phyloP scores from a whole-genome alignment of 2,888 invertebrate genomes.

The Pterobdella sp. region DNA sequence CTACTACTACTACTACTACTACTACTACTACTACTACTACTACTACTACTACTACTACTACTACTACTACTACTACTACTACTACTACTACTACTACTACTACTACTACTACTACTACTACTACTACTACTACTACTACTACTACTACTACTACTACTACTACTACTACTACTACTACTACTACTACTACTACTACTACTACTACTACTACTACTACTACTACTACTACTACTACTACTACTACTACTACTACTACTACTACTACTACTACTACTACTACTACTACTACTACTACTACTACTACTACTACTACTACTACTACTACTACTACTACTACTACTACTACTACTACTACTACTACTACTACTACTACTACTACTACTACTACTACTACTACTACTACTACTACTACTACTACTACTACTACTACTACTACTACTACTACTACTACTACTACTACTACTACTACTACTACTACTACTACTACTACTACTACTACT shows the following conservation, averaged over 20 bases:
- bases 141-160: slow-evolving; percentile 32
- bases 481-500: too few relatives aligned
- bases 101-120: slow-evolving; percentile 32
- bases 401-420: too few relatives aligned
- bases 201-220: slow-evolving; percentile 33
- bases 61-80: slow-evolving; percentile 33
- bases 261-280: slow-evolving; percentile 32
- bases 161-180: slow-evolving; percentile 31
- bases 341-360: too few relatives aligned
- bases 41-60: slow-evolving; percentile 22
- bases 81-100: slow-evolving; percentile 34
- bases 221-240: slow-evolving; percentile 33
- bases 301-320: too few relatives aligned
- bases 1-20: too few relatives aligned
- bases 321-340: too few relatives aligned
- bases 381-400: too few relatives aligned
- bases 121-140: slow-evolving; percentile 29
- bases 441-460: too few relatives aligned
- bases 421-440: too few relatives aligned
- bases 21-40: slow-evolving; percentile 18
- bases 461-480: too few relatives aligned
- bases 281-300: slow-evolving; percentile 32
- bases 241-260: slow-evolving; percentile 32
- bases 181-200: slow-evolving; percentile 33
- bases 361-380: too few relatives aligned